Base-by-base conservation (phyloP, 2,113 vertebrate species). In the Oenanthe melanoleuca region DNA sequence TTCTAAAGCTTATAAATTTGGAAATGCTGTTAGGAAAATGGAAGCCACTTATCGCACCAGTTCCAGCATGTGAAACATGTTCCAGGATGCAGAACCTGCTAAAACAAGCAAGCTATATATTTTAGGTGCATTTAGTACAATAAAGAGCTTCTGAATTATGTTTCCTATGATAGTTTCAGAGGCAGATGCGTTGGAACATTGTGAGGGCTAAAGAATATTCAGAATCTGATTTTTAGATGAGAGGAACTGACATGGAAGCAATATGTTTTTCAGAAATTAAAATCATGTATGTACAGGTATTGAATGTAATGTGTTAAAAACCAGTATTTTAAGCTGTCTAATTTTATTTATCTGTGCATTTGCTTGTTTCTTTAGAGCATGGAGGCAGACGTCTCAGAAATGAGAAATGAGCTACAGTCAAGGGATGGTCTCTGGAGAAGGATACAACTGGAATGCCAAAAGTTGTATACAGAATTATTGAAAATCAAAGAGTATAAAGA, bases 371-470 rank as follows among this genome's bases (percentile, higher is more conserved):
- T 96, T 90, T 88, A 98, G 98, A 96, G 89, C 47, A 97, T 97
- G 92, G 98, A 98, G 90, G 96, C 92, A 80, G 95, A 96, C 15
- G 80, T 98, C 86, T 95, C 88, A 61, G 97, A 98, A 72, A 97
- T 98, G 44, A 98, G 92, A 93, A 97, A 78, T 82, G 98, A 98
- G 89, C 91, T 98, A n/a, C 97, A 98, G 53, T 97, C 97, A 75
- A 95, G 89, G 22, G 96, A 98, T 47, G 83, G 97, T 82, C 96
- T 98, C 70, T 94, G 98, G 95, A 96, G 95, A 88, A 97, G 95
- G 49, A 92, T 96, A 71, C 97, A 98, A 44, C 80, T 96, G 93
- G 97, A 98, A 89, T 97, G 96, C 65, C 86, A 97, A 12, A 96
- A 97, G 56, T 42, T 98, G 72, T 90, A 95, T 40, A 90, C 79